These are phyloP conservation scores for Aphelenchoides bicaudatus DNA, from an alignment of 2,888 invertebrate genomes.

Conservation along the genomic window DNA sequence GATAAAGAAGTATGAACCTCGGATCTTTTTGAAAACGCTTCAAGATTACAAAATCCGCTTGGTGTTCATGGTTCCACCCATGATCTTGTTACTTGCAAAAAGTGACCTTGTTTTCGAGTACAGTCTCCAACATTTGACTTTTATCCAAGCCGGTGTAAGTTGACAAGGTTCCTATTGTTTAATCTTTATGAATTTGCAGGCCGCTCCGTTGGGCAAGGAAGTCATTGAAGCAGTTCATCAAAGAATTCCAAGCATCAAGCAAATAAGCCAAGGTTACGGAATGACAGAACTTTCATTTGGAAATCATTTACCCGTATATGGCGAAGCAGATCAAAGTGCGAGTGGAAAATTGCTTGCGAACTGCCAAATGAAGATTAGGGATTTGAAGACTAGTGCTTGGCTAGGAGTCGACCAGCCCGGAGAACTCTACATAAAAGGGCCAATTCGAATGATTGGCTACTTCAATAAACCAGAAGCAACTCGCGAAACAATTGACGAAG, in stretches of 20 bases:
- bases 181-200: too few species aligned
- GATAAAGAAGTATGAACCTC: conserved; percentile 48
- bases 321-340: neutral
- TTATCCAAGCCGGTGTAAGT: conserved; percentile 46
- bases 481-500: conserved; percentile 21
- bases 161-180: neutral
- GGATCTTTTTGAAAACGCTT: conserved; percentile 45
- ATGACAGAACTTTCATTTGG: conserved; percentile 38
- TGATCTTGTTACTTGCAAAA: conserved; percentile 56
- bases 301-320: conserved; percentile 16
- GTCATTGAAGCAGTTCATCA: conserved; percentile 24
- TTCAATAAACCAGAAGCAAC: conserved; percentile 68
- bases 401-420: conserved; percentile 66
- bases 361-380: conserved; percentile 14
- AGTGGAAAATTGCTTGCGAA: conserved; percentile 7
- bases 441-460: conserved; percentile 74
- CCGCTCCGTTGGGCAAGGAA: conserved; percentile 32
- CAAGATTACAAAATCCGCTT: conserved; percentile 37
- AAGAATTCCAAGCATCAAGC: conserved; percentile 16
- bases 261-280: conserved; percentile 33
- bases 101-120: conserved; percentile 71
- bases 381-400: neutral
- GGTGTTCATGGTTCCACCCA: conserved; percentile 68
- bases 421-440: conserved; percentile 63
- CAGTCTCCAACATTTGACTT: conserved; percentile 72